phyloP scores from a whole-genome alignment of 2,113 vertebrate species.

The Lasiurus cinereus region DNA sequence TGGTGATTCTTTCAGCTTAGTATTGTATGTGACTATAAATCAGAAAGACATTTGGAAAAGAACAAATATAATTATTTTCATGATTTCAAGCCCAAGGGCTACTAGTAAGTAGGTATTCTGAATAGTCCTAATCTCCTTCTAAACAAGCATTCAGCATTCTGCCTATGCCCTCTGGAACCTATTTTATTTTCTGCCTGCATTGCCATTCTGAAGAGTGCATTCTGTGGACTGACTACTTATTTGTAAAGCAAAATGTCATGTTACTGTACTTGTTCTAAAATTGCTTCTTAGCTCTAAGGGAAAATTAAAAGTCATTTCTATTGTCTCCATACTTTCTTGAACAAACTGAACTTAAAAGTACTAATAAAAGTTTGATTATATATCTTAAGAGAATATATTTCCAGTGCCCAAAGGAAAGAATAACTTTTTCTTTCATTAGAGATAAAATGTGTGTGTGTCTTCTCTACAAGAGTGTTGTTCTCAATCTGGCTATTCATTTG shows the following conservation, averaged over 20 bases:
- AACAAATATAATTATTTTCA: neutral
- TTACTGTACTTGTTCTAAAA: conserved; percentile 10
- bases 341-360: neutral
- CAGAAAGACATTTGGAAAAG: neutral
- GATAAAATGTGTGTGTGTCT: neutral
- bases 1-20: neutral
- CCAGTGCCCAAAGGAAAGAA: neutral
- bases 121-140: neutral
- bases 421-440: neutral
- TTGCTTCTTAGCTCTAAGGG: neutral
- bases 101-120: neutral
- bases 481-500: neutral
- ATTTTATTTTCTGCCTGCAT: neutral
- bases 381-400: conserved; percentile 21
- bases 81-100: conserved; percentile 7
- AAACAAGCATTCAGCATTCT: neutral
- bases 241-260: neutral
- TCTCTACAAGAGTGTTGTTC: neutral
- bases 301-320: conserved; percentile 21
- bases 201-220: neutral
- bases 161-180: neutral
- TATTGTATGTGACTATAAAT: neutral
- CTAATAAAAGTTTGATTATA: neutral
- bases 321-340: neutral
- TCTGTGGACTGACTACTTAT: neutral